Base-by-base conservation (phyloP, 92 coral and sea anemone species). In the Metridium senile region DNA sequence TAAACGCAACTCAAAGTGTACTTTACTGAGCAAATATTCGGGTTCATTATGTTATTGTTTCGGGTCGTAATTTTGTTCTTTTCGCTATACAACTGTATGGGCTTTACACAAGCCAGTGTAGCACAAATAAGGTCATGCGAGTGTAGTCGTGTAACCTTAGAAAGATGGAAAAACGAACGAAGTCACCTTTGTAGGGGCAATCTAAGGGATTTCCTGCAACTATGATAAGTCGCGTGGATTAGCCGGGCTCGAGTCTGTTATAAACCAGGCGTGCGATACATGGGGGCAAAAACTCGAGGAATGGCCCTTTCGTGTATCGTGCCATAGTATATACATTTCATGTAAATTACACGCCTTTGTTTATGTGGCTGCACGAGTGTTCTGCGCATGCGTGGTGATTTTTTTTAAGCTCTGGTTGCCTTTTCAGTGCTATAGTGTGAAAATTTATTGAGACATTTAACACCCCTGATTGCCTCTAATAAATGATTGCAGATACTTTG, bases 21-120 rank as follows among this genome's bases (percentile, higher is more conserved):
- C 97, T 92, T 92, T 92, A 92, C 97, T 92, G 91, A 84, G 90
- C 93, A 92, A 92, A 92, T 92, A 92, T 85, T 89, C 90, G 93
- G 97, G 97, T 89, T 92, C 97, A 92, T 92, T 89, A 92, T 86
- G 97, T 90, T 89, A 92, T 92, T 92, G 93, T 85, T 92, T 89
- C 86, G 86, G 81, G 85, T 91, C 1, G 87, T 81, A 80, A 73
- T 84, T 91, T 73, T 79, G 69, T 57, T 45, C 72, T 47, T 86
- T 90, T 87, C 88, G 91, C 95, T 87, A 90, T 91, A 90, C 89
- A 76, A 82, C 74, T 80, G 64, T 63, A 71, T 86, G 72, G 66
- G 74, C 57, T 63, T 32, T 75, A 75, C 70, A 75, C 80, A 75
- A 26, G 80, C 7, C 80, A 62, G 80, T 32, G 71, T 61, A 75